Evolutionary conservation across 2,797 vertebrate species (phyloP), one percentile per base, ranked within the genome.

Genomic region (Garrulus glandarius): DNA sequence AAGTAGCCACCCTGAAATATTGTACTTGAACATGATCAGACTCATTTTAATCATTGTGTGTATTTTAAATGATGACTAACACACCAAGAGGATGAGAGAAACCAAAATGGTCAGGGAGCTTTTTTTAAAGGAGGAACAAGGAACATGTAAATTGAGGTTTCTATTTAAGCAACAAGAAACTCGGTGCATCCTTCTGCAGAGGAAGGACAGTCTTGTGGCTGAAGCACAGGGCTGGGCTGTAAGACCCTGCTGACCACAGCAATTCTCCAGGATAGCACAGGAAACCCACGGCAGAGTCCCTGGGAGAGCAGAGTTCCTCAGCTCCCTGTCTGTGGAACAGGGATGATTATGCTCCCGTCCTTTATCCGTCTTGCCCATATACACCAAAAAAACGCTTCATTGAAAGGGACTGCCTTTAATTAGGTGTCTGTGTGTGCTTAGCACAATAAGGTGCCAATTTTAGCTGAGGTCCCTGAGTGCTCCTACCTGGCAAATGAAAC

Each of bases 21-120:
- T 80, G 83, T 96, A 95, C 75, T 64, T 93, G 97, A 98, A 97
- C 97, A 97, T 98, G 98, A 98, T 97, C 97, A 96, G 97, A 97
- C 97, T 97, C 96, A 98, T 96, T 96, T 93, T 84, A 97, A 96
- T 92, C 95, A 96, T 83, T 72, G 92, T 94, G 96, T 95, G 92
- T 85, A 77, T 96, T 96, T 93, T 46, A 95, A 94, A 90, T 77
- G 85, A 97, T 96, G 97, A 98, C 95, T 98, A 97, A 94, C 64
- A 71, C 89, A 82, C 84, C 9, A 68, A 96, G 96, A 94, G 76
- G 93, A 93, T 95, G 96, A 95, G 96, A 95, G 88, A 95, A 86
- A 96, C 80, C 76, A 82, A 78, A 78, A 84, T 63, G 69, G 64
- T 43, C 71, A 94, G 79, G 71, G 43, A 95, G 56, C 20, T 52